phyloP scores from a whole-genome alignment of 2,888 invertebrate genomes.

The Galerucella pusilla region DNA sequence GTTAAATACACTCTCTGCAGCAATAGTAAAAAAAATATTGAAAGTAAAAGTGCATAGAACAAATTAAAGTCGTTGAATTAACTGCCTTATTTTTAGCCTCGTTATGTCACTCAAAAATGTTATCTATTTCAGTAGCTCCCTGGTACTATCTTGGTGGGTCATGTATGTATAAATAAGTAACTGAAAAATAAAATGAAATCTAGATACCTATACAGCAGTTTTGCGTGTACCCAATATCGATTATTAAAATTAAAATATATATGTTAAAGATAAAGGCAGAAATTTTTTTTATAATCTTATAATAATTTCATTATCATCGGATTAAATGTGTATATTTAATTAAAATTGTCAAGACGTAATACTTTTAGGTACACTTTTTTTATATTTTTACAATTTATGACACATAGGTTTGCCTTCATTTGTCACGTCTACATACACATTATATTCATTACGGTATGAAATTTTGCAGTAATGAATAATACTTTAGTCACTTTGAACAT shows the following conservation, averaged over 20 bases:
- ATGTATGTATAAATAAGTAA: constrained; percentile 33
- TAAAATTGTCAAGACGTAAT: not conserved
- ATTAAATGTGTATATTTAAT: not conserved
- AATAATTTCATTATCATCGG: not conserved
- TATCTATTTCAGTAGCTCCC: constrained; percentile 31
- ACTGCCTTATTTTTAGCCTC: constrained; percentile 32
- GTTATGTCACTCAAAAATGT: constrained; percentile 28
- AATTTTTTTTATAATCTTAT: not conserved
- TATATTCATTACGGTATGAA: no score
- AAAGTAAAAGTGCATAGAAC: not conserved
- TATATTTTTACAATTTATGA: not conserved
- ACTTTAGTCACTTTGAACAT: no score
- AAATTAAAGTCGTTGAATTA: constrained; percentile 5
- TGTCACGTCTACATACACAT: no score
- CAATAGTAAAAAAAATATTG: not conserved
- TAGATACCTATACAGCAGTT: not conserved
- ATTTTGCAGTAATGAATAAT: no score
- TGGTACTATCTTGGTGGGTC: constrained; percentile 24
- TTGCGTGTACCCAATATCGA: no score
- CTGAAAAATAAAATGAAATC: not conserved
- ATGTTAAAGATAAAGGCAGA: not conserved
- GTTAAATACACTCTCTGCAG: not conserved
- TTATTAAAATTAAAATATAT: no score
- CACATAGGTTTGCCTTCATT: no score
- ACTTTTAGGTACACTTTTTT: not conserved